Evolutionary conservation across 2,797 vertebrate species (phyloP).

Genomic region (Martes flavigula): DNA sequence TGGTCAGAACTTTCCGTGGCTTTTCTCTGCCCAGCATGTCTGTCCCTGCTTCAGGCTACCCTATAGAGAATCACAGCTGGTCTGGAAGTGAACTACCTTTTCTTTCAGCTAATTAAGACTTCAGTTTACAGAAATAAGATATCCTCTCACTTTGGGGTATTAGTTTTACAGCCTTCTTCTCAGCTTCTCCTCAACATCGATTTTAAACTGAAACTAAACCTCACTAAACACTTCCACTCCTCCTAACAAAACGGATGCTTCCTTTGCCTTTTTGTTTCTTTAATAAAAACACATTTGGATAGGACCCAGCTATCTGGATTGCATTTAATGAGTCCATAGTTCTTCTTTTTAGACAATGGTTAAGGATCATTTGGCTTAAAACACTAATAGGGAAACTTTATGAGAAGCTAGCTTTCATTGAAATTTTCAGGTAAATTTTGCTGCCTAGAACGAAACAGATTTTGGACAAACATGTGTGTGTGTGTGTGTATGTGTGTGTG

Average conservation of each 20-base stretch:
- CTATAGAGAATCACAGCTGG: slow-evolving; percentile 32
- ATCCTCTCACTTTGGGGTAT: not conserved
- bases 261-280: not conserved
- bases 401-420: not conserved
- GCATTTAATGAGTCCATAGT: not conserved
- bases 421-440: not conserved
- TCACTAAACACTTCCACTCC: not conserved
- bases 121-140: slow-evolving; percentile 20
- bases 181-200: not conserved
- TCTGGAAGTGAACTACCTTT: not conserved
- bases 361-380: slow-evolving; percentile 15
- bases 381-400: not conserved
- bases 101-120: slow-evolving; percentile 58
- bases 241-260: not conserved
- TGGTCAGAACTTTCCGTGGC: not conserved
- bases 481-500: not conserved
- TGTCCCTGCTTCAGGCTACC: not conserved
- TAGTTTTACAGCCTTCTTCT: slow-evolving; percentile 1
- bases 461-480: not conserved
- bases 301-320: not conserved
- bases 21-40: not conserved
- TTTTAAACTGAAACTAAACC: slow-evolving; percentile 36
- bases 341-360: not conserved
- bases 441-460: not conserved
- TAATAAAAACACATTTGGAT: not conserved